Percentiles rank a stretch among this genome's conserved stretches.
These are phyloP conservation scores for Gymnobelideus leadbeateri DNA, from an alignment of 2,113 vertebrate species.

Conservation along the genomic window DNA sequence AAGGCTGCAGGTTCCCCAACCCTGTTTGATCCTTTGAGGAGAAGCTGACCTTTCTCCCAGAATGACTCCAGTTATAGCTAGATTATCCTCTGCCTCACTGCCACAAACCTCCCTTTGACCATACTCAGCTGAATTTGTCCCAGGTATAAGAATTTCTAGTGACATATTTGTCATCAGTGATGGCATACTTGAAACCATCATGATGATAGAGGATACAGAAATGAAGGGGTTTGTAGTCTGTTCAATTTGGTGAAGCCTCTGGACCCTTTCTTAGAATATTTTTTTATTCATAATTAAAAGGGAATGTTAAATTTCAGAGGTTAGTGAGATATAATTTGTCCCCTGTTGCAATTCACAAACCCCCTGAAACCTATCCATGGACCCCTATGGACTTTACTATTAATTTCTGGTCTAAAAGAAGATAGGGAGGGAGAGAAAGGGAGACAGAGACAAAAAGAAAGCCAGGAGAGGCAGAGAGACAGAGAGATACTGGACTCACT, in stretches of 20 bases:
- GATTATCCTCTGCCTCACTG: neutral
- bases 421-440: neutral
- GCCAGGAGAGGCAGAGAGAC: neutral
- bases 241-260: neutral
- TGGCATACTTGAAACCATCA: neutral
- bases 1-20: too few relatives aligned
- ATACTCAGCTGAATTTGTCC: neutral
- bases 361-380: neutral
- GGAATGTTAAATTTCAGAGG: neutral
- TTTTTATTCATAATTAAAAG: neutral
- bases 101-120: neutral
- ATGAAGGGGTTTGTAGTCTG: neutral
- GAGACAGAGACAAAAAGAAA: neutral
- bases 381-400: neutral
- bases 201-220: neutral
- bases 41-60: neutral
- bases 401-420: neutral
- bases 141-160: neutral
- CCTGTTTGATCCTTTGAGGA: neutral
- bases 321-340: neutral
- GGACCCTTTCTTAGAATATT: neutral
- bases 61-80: neutral
- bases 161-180: neutral
- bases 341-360: neutral
- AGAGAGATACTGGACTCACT: neutral